phyloP scores from a whole-genome alignment of 2,797 vertebrate genomes.

The Caiman crocodilus region DNA sequence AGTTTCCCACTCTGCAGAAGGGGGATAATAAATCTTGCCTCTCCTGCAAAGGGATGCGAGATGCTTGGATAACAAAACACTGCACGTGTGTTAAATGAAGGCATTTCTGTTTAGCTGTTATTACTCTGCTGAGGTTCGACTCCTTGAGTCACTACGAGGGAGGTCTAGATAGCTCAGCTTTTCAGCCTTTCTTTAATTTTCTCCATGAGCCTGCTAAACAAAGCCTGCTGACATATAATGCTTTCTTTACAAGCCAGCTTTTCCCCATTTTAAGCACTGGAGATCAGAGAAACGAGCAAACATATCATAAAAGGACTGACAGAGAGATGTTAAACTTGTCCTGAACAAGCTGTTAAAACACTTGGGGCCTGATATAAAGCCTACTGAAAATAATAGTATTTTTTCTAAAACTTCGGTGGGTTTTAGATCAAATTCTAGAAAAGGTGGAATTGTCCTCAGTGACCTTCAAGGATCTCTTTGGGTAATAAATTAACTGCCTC shows the following conservation, averaged over 20 bases:
- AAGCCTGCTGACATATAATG: rapidly evolving
- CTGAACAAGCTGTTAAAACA: background rate
- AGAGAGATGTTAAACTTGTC: rapidly evolving
- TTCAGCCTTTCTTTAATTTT: background rate
- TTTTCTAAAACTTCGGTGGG: no score
- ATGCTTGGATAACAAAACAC: background rate
- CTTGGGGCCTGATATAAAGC: background rate
- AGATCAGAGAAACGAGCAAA: background rate
- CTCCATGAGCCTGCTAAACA: background rate
- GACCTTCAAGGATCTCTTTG: constrained; percentile 8
- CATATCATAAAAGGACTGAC: background rate
- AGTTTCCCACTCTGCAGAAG: rapidly evolving
- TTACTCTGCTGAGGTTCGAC: background rate
- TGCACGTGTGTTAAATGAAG: background rate
- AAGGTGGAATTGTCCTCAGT: background rate
- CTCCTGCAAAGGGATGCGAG: rapidly evolving
- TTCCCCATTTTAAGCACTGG: background rate
- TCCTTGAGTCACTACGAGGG: background rate
- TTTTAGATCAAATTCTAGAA: background rate
- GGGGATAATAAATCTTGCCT: background rate
- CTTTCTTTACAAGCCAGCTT: background rate
- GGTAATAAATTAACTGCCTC: constrained; percentile 1
- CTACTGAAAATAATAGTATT: background rate
- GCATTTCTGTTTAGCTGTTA: background rate
- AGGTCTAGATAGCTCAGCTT: rapidly evolving